These are phyloP conservation scores for Sabellastarte sp. DNA, from an alignment of 2,888 invertebrate species.

Conservation along the genomic window DNA sequence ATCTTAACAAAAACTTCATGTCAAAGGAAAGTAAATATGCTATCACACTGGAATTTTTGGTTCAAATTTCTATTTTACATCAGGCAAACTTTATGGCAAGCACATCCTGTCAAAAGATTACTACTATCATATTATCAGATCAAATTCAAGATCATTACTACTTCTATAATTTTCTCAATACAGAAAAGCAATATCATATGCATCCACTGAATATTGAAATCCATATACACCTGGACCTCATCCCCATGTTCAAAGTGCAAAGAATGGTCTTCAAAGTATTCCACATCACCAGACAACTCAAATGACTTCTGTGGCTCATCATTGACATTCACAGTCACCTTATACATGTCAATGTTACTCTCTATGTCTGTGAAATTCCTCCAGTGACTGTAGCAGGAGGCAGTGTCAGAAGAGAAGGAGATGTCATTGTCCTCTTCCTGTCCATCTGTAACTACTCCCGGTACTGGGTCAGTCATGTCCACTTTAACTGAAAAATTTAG, in stretches of 20 bases:
- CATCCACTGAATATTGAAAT: too few relatives aligned
- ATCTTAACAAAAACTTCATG: too few relatives aligned
- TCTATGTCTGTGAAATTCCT: not conserved
- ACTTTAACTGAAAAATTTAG: too few relatives aligned
- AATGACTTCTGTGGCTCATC: not conserved
- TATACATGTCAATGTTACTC: not conserved
- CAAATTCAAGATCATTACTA: too few relatives aligned
- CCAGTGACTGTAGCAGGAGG: not conserved
- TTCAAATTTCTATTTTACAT: too few relatives aligned
- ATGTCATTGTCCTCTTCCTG: slow-evolving; percentile 14
- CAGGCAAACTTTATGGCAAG: too few relatives aligned
- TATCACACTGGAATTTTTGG: too few relatives aligned
- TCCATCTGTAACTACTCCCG: slow-evolving; percentile 31
- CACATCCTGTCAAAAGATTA: too few relatives aligned
- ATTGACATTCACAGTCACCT: slow-evolving; percentile 2
- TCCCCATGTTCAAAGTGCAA: slow-evolving; percentile 26
- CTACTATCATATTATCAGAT: too few relatives aligned
- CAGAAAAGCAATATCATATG: too few relatives aligned
- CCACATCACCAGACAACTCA: not conserved
- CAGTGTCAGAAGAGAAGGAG: not conserved
- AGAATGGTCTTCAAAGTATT: slow-evolving; percentile 21
- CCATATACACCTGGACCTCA: slow-evolving; percentile 12
- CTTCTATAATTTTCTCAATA: too few relatives aligned
- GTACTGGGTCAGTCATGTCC: slow-evolving; percentile 29
- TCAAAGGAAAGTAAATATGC: too few relatives aligned